Conservation (phyloP, 2,797 vertebrate species). For the Parambassis ranga region DNA sequence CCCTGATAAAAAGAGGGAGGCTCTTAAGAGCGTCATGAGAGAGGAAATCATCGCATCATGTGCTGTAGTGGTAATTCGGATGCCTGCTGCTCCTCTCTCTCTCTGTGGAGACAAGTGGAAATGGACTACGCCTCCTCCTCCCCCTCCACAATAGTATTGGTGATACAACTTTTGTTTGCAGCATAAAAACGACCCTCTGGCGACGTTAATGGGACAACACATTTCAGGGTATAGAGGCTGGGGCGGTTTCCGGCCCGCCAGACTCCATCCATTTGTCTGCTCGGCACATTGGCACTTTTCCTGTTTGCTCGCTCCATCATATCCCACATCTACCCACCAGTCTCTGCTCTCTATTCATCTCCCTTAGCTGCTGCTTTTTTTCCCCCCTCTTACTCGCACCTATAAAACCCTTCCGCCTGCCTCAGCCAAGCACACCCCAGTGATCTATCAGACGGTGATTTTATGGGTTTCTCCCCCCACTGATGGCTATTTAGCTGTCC, state of each 20-base stretch:
- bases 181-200: slow-evolving; percentile 33
- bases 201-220: slow-evolving; percentile 50
- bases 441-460: slow-evolving; percentile 64
- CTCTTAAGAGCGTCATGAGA: slow-evolving; percentile 47
- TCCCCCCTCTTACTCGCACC: background rate
- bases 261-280: slow-evolving; percentile 67
- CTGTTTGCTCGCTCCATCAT: slow-evolving; percentile 69
- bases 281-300: slow-evolving; percentile 48
- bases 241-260: slow-evolving; percentile 46
- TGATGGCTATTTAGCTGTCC: slow-evolving; percentile 69
- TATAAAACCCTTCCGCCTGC: slow-evolving; percentile 44
- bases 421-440: slow-evolving; percentile 50
- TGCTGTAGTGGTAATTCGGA: slow-evolving; percentile 22
- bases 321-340: slow-evolving; percentile 43
- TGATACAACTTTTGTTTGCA: slow-evolving; percentile 16
- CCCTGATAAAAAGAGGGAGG: slow-evolving; percentile 27
- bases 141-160: background rate
- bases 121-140: background rate
- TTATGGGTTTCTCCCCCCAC: slow-evolving; percentile 53
- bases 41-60: slow-evolving; percentile 34
- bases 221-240: slow-evolving; percentile 33
- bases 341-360: slow-evolving; percentile 63
- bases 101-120: slow-evolving; percentile 20
- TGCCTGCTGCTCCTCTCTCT: slow-evolving; percentile 26
- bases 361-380: slow-evolving; percentile 35